A percentile compares a stretch with the other conserved stretches of the same genome.
These are phyloP conservation scores for Iphiclides podalirius DNA, from an alignment of 2,888 invertebrate species.

Conservation along the genomic window DNA sequence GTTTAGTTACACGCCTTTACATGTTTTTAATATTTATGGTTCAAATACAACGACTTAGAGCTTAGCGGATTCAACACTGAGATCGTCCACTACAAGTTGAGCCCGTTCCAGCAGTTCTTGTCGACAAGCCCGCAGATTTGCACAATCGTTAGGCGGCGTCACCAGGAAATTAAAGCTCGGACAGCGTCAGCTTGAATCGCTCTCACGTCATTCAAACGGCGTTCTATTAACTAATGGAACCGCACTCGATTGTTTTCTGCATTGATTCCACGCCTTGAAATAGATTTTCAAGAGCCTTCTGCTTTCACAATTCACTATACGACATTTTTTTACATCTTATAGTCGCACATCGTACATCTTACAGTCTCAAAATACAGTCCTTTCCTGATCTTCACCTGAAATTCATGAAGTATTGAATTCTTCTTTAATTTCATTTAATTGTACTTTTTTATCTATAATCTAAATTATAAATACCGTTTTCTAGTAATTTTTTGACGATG, in stretches of 20 bases:
- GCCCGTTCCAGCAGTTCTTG: slow-evolving; percentile 17
- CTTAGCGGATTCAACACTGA: no score
- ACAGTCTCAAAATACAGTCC: no score
- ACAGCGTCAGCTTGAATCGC: slow-evolving; percentile 44
- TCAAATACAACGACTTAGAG: not conserved
- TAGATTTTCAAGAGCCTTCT: slow-evolving; percentile 5
- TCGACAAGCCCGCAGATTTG: slow-evolving; percentile 9
- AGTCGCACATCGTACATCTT: no score
- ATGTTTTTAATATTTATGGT: no score
- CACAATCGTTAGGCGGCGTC: slow-evolving; percentile 59
- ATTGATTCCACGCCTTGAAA: slow-evolving; percentile 10
- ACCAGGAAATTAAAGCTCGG: slow-evolving; percentile 73
- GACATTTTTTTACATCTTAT: no score
- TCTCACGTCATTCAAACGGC: slow-evolving; percentile 57
- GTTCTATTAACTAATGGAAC: slow-evolving; percentile 48
- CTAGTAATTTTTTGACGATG: no score
- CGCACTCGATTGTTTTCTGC: slow-evolving; percentile 25
- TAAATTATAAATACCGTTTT: no score
- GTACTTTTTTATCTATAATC: no score
- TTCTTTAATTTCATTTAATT: no score
- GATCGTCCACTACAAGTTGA: slow-evolving; percentile 5
- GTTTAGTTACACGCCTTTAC: no score
- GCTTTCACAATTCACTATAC: not conserved
- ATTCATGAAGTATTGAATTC: no score
- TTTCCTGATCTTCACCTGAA: no score